Conservation (phyloP, 2,113 vertebrate genomes). For the Tylochromis polylepis region DNA sequence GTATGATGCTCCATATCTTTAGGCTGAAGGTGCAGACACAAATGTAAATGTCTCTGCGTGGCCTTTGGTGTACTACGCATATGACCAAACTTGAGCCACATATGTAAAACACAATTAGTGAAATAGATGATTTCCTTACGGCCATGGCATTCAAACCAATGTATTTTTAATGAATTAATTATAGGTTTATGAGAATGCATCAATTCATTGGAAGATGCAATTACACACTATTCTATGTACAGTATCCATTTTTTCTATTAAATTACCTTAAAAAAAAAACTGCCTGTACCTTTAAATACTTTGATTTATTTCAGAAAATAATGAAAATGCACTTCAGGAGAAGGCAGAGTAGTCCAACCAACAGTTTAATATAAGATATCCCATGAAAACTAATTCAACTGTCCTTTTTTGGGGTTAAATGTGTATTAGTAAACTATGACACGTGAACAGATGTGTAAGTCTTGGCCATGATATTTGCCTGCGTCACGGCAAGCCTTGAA, state of each 20-base stretch:
- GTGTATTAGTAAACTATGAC: no score
- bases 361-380: no score
- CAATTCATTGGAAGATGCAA: background rate
- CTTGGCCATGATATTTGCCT: no score
- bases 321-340: no score
- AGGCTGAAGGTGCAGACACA: background rate
- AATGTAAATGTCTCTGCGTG: background rate
- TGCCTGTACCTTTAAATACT: background rate
- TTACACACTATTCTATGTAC: background rate
- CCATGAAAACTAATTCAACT: no score
- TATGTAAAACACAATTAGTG: background rate
- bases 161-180: accelerated
- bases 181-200: background rate
- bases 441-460: no score
- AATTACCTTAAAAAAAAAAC: accelerated
- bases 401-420: no score
- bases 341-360: no score
- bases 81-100: accelerated
- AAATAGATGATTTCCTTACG: background rate
- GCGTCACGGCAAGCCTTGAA: accelerated
- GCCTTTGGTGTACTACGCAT: accelerated
- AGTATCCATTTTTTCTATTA: background rate
- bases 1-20: background rate
- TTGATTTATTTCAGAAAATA: background rate
- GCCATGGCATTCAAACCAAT: background rate